Evolutionary conservation across 2,797 vertebrate species (phyloP), one percentile per base, ranked within the genome.

Genomic region (Muscicapa striata): DNA sequence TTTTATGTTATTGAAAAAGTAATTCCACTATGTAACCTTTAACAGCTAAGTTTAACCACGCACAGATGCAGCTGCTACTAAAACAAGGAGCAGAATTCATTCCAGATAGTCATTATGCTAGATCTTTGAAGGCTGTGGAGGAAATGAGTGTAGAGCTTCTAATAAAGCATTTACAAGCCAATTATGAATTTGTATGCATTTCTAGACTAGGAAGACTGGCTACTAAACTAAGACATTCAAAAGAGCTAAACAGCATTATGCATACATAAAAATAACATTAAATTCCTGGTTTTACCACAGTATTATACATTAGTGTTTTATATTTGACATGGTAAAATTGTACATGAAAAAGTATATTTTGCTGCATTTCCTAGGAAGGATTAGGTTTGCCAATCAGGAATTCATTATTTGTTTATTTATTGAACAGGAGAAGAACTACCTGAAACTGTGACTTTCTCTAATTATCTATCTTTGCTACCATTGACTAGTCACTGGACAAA

Each of bases 101-200:
- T 96, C 94, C 93, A 97, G 83, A 87, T 74, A 90, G 58, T 84
- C 63, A 79, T 92, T 93, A 91, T 59, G 58, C 34, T 62, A 81
- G 36, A 87, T 61, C 83, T 95, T 94, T 94, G 92, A 95, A 94
- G 83, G 49, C 45, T 84, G 54, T 0, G 1, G 36, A 97, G 89
- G 87, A 94, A 97, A 94, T 90, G 68, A 89, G 38, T 12, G 0
- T 27, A 86, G 75, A 88, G 52, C 58, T 91, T 89, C 91, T 84
- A 96, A 88, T 94, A 96, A 96, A 94, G 52, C 13, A 2, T 93
- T 95, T 96, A 96, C 55, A 76, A 91, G 73, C 45, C 89, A 93
- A 84, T 95, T 91, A 96, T 84, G 38, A 92, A 88, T 72, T 90
- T 90, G 26, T 84, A 63, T 62, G 57, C 38, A 68, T 92, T 96